Percentiles rank a stretch among this genome's conserved stretches.
phyloP scores from a whole-genome alignment of 2,888 invertebrate species.

The Ichneumoninae sp. region DNA sequence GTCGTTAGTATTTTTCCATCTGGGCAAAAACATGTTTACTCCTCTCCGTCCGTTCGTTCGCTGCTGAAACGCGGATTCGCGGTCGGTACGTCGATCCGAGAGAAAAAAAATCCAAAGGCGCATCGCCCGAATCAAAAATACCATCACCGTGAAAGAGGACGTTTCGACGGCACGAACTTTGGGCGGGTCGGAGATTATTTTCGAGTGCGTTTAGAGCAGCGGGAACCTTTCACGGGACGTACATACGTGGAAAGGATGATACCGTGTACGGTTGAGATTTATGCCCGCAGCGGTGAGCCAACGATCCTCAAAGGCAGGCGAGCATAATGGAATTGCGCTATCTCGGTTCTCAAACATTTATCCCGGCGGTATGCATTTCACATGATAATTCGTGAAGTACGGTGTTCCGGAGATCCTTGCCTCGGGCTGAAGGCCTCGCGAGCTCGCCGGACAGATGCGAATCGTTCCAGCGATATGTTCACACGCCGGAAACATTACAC shows the following conservation, averaged over 20 bases:
- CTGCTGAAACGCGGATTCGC: background rate
- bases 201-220: background rate
- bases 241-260: background rate
- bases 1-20: background rate
- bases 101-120: background rate
- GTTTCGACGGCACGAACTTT: background rate
- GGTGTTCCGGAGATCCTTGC: slow-evolving; percentile 58
- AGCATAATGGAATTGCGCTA: slow-evolving; percentile 78
- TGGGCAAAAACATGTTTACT: background rate
- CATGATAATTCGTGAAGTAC: slow-evolving; percentile 73
- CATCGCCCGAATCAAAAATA: background rate
- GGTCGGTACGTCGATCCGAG: background rate
- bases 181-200: background rate
- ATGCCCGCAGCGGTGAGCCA: slow-evolving; percentile 61
- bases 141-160: background rate
- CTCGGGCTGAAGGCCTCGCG: background rate
- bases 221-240: background rate
- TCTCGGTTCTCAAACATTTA: slow-evolving; percentile 75
- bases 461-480: background rate
- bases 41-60: background rate
- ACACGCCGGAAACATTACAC: background rate
- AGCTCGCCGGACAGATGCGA: background rate
- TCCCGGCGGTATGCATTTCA: slow-evolving; percentile 69
- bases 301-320: slow-evolving; percentile 72
- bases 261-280: slow-evolving; percentile 65